Base-by-base conservation (phyloP, 2,113 vertebrate genomes). In the Hydropotes inermis region DNA sequence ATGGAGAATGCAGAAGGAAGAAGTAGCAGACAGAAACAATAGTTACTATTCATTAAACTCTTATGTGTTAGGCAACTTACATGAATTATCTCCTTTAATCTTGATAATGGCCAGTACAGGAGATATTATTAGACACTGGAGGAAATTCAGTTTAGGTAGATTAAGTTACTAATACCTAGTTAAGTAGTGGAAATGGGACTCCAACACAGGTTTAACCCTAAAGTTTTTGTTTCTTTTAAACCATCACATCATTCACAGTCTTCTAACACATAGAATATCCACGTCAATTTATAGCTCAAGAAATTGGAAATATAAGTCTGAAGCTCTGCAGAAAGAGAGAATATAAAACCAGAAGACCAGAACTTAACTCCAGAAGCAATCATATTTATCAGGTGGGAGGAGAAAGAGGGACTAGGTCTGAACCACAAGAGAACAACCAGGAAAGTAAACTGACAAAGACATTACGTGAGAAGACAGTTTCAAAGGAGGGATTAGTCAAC, bases 81-180 rank as follows among this genome's bases (percentile, higher is more conserved):
- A 81, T 10, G 11, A 27, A 64, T 82, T 86, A 97, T 86, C 55
- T 95, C 64, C 83, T 50, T 95, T 81, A 92, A 90, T 90, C 55
- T 58, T 96, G 61, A 92, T 85, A 88, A 81, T 33, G 81, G 23
- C 27, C 55, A 15, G 7, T 12, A 78, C 95, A 81, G 27, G 25
- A 54, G 10, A 11, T 17, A 52, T 90, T 95, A 55, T 14, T 57
- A 43, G 19, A 52, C 1, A 25, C 54, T 30, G 23, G 28, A 78
- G 14, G 54, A 88, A 88, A 92, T 28, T 78, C 74, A 19, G 25
- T 52, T 92, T 91, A 54, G 3, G 13, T 50, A 89, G 33, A 88
- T 85, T n/a, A 54, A 58, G 47, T 84, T 95, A 67, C 15, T 61
- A 78, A 55, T 87, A 83, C 36, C 43, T 74, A 85, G 2, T 36